A percentile compares a stretch with the other conserved stretches of the same genome.
These are phyloP conservation scores for Urocitellus parryii DNA, from an alignment of 2,113 vertebrate species.

Conservation along the genomic window DNA sequence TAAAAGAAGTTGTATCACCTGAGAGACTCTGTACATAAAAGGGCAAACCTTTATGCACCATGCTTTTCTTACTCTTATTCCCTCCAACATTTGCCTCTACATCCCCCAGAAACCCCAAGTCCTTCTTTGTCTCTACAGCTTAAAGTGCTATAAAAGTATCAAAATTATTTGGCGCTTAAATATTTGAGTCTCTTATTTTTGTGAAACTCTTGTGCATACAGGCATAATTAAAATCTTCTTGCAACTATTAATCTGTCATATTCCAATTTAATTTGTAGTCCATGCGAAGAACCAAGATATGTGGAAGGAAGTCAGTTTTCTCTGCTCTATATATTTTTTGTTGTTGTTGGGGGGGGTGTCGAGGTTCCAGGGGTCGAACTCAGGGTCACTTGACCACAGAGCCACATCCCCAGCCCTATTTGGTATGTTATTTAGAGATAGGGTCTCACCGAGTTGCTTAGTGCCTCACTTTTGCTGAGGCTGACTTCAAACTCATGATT, in stretches of 20 bases:
- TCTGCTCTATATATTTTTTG: background rate
- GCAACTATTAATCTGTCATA: background rate
- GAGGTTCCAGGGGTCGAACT: too few species aligned
- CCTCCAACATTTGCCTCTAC: too few species aligned
- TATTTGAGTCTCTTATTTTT: background rate
- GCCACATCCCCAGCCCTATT: too few species aligned
- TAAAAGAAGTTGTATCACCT: background rate
- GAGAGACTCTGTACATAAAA: background rate
- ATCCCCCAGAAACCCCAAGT: rapidly evolving
- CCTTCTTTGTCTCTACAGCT: background rate
- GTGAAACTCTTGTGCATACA: background rate
- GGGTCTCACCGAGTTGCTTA: too few species aligned
- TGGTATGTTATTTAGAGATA: too few species aligned
- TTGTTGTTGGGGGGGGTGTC: too few species aligned
- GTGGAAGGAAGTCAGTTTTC: background rate
- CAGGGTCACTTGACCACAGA: too few species aligned
- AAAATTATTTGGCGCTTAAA: background rate
- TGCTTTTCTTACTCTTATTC: background rate
- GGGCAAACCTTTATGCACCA: background rate
- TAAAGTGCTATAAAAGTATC: background rate
- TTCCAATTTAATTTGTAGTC: background rate
- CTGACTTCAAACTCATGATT: too few species aligned
- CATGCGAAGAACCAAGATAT: background rate
- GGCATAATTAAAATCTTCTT: background rate
- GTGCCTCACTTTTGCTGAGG: too few species aligned